Evolutionary conservation across 2,888 invertebrate genomes (phyloP).

Genomic region (Steromphala cineraria): DNA sequence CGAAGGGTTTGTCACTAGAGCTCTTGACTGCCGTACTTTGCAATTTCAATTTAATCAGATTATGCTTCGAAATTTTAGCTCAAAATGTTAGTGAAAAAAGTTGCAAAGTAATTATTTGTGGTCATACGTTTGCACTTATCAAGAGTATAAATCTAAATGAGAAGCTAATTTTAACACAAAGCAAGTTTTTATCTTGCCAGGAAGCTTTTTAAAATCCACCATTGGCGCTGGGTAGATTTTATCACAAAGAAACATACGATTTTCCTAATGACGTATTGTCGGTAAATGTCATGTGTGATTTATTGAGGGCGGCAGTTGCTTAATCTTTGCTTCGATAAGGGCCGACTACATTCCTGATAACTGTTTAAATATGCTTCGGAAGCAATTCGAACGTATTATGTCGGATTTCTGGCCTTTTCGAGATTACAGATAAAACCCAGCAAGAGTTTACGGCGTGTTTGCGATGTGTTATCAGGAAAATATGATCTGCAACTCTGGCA

Average conservation of each 20-base stretch:
- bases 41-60: too few species aligned
- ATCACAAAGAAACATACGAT: constrained; percentile 12
- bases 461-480: constrained; percentile 11
- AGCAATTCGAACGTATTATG: neutral
- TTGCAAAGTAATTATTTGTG: neutral
- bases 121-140: neutral
- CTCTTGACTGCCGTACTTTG: too few species aligned
- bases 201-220: neutral
- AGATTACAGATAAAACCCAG: constrained; percentile 2
- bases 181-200: neutral
- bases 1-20: too few species aligned
- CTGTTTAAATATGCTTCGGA: constrained; percentile 1
- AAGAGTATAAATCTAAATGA: constrained; percentile 1
- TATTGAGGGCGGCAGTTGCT: constrained; percentile 8
- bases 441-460: neutral
- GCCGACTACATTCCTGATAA: neutral
- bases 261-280: constrained; percentile 16
- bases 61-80: too few species aligned
- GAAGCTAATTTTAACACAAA: constrained; percentile 13
- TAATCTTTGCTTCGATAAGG: neutral
- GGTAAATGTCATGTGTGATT: neutral
- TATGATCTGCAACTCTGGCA: neutral
- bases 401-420: neutral
- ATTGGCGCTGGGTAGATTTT: neutral
- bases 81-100: neutral